A percentile compares a stretch with the other conserved stretches of the same genome.
phyloP scores from a whole-genome alignment of 2,797 vertebrate species.

The Salmo trutta region DNA sequence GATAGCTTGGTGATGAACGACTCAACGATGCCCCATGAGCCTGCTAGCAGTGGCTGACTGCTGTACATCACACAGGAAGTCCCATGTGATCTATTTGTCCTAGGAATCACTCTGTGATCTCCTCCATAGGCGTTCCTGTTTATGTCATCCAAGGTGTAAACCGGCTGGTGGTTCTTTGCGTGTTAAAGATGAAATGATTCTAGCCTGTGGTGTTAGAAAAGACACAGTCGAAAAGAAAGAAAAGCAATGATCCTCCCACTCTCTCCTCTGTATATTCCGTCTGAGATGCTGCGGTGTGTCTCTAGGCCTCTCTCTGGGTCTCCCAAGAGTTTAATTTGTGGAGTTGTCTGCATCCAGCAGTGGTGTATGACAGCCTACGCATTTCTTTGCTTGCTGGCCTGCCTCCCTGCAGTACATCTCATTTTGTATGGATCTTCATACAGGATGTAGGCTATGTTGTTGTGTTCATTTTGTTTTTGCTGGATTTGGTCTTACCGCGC shows the following conservation, averaged over 20 bases:
- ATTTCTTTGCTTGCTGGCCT: not conserved
- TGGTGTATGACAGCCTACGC: slow-evolving; percentile 8
- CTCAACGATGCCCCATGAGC: slow-evolving; percentile 53
- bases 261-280: slow-evolving; percentile 39
- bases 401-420: not conserved
- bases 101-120: slow-evolving; percentile 45
- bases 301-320: not conserved
- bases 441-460: not conserved
- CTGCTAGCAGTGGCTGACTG: slow-evolving; percentile 9
- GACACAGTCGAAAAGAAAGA: slow-evolving; percentile 42
- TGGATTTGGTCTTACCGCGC: not conserved
- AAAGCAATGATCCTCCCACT: slow-evolving; percentile 14
- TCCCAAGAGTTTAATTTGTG: slow-evolving; percentile 14
- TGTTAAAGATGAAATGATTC: slow-evolving; percentile 49
- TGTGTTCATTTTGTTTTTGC: too few species aligned
- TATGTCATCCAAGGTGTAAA: slow-evolving; percentile 44
- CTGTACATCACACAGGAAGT: slow-evolving; percentile 26
- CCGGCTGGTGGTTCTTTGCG: slow-evolving; percentile 45
- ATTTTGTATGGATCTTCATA: not conserved
- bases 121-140: slow-evolving; percentile 18
- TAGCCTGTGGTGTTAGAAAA: slow-evolving; percentile 50
- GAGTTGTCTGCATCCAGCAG: not conserved
- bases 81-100: slow-evolving; percentile 17
- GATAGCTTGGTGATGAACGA: slow-evolving; percentile 73
- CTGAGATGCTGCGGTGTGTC: not conserved